Evolutionary conservation across 2,113 vertebrate genomes (phyloP), one percentile per base, ranked within the genome.

Genomic region (Dunckerocampus dactyliophorus): DNA sequence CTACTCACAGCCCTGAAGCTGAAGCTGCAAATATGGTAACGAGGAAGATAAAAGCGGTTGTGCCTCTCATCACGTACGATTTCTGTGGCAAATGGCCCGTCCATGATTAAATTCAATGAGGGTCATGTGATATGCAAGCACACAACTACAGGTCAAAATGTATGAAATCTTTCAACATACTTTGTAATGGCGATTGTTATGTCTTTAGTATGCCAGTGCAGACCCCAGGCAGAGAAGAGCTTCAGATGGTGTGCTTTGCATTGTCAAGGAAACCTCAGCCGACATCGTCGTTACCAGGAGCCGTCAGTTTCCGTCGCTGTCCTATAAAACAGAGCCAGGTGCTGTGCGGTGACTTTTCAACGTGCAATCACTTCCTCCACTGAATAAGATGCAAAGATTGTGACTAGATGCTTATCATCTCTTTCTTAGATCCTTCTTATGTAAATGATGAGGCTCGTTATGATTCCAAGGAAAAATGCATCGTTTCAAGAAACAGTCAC

Each of bases 261-360:
- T 74, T 47, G 74, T 80, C 34, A 81, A 72, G 59, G 81, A 86
- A 75, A 77, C 73, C 4, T 65, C 58, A 10, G 22, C 61, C 20
- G 53, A 63, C 11, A n/a, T 8, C 0, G 16, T 11, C 45, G 49
- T 64, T 12, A 21, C 53, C 64, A 77, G 58, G 71, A 53, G 66
- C 15, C 62, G 63, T 9, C 53, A 55, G 0, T 79, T 87, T 59
- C 82, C 84, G 47, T 59, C 82, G 45, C 72, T 84, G 45, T 67
- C 78, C 48, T 89, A 90, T 50, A 92, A 91, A 73, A 85, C 75
- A 1, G 88, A 90, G 60, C 86, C 89, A 88, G 91, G 91, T 92
- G 73, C 24, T 39, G 7, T 10, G 34, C 60, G 50, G 34, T 22
- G 31, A 43, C 22, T 15, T n/a, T n/a, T 8, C 0, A 31, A 52